phyloP scores from a whole-genome alignment of 1,140 invertebrate species.

The Diorhabda carinulata region DNA sequence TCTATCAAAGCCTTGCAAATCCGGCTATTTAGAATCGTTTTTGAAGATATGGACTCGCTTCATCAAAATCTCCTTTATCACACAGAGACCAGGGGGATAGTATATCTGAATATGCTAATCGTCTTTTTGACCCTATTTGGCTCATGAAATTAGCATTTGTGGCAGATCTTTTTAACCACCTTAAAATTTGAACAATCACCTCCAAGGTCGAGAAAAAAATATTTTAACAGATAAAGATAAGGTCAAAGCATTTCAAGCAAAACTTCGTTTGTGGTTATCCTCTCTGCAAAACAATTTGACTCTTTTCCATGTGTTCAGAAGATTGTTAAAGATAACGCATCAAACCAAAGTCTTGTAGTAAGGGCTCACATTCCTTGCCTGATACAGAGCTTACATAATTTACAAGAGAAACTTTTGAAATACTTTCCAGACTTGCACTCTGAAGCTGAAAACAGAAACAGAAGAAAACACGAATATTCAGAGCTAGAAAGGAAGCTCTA shows the following conservation, averaged over 20 bases:
- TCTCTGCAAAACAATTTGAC: no score
- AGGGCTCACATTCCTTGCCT: no score
- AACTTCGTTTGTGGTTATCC: no score
- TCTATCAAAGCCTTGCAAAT: conserved; percentile 38
- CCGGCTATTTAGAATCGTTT: conserved; percentile 35
- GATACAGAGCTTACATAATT: no score
- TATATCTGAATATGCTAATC: conserved; percentile 11
- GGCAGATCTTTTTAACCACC: background rate
- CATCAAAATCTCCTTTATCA: conserved; percentile 25
- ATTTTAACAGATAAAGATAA: background rate
- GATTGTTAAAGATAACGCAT: no score
- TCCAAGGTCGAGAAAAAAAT: background rate
- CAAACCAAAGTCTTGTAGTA: no score
- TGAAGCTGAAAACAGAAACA: no score
- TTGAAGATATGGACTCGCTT: conserved; percentile 36
- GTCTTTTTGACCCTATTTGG: background rate
- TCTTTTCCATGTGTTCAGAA: no score
- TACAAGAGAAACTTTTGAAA: no score
- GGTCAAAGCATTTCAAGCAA: background rate
- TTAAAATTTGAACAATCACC: background rate
- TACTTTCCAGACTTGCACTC: no score
- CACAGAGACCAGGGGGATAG: conserved; percentile 26
- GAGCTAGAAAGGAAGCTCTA: no score
- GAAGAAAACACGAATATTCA: no score
- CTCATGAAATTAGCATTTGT: background rate